Conservation (phyloP, 2,113 vertebrate genomes). For the Fulmarus glacialis region DNA sequence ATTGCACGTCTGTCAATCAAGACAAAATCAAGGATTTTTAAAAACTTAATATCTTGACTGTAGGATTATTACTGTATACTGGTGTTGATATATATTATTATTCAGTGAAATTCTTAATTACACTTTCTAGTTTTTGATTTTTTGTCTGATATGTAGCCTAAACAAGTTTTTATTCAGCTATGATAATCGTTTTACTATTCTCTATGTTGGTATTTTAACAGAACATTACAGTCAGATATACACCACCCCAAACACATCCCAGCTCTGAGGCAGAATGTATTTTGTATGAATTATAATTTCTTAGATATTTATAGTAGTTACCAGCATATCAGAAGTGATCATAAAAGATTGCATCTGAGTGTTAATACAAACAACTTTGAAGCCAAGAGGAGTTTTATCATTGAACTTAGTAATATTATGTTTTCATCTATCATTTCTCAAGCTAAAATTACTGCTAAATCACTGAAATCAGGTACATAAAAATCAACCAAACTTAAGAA, state of each 20-base stretch:
- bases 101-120: not conserved
- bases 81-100: not conserved
- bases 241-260: not conserved
- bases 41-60: not conserved
- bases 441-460: not conserved
- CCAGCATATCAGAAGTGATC: not conserved
- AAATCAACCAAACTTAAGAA: not conserved
- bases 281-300: not conserved
- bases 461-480: rapidly evolving
- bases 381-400: not conserved
- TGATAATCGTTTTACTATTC: not conserved
- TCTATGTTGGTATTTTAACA: not conserved
- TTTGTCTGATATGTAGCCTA: not conserved
- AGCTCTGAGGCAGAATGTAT: not conserved
- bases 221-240: not conserved
- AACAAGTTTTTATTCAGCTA: not conserved
- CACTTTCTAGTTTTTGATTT: rapidly evolving
- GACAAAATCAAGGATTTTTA: not conserved
- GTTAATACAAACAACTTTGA: not conserved
- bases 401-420: not conserved
- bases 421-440: not conserved
- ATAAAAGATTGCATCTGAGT: not conserved
- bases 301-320: not conserved
- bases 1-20: slow-evolving; percentile 21
- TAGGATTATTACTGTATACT: not conserved